phyloP scores from a whole-genome alignment of 1,140 invertebrate genomes.

The Drosophila nigromelanica region DNA sequence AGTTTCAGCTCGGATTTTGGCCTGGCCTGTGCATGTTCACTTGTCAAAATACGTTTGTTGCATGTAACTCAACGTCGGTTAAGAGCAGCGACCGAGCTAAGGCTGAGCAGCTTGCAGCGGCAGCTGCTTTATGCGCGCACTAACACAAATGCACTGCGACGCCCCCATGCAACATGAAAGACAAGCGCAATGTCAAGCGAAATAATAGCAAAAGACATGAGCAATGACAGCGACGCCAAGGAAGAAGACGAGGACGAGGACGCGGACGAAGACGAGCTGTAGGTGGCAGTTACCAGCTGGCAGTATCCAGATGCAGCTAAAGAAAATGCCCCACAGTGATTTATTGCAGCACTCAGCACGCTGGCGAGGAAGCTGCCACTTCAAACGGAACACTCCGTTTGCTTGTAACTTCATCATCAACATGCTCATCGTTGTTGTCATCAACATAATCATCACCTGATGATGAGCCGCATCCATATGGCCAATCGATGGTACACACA shows the following conservation, averaged over 20 bases:
- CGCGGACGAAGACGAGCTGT: slow-evolving; percentile 14
- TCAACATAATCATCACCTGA: slow-evolving; percentile 15
- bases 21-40: slow-evolving; percentile 67
- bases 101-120: slow-evolving; percentile 34
- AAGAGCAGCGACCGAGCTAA: slow-evolving; percentile 41
- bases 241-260: slow-evolving; percentile 13
- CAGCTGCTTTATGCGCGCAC: slow-evolving; percentile 70
- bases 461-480: slow-evolving; percentile 8
- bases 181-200: slow-evolving; percentile 76
- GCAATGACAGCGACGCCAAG: slow-evolving; percentile 21
- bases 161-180: slow-evolving; percentile 60
- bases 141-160: slow-evolving; percentile 76
- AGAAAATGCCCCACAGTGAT: slow-evolving; percentile 75
- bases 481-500: slow-evolving; percentile 18
- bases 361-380: slow-evolving; percentile 38
- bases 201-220: slow-evolving; percentile 77
- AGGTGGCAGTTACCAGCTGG: slow-evolving; percentile 1
- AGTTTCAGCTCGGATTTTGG: slow-evolving; percentile 30
- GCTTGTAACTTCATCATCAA: slow-evolving; percentile 40
- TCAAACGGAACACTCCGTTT: slow-evolving; percentile 31
- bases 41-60: slow-evolving; percentile 81
- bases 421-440: slow-evolving; percentile 10
- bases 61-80: slow-evolving; percentile 78
- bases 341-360: slow-evolving; percentile 69
- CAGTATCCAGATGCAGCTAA: slow-evolving; percentile 25